phyloP scores from a whole-genome alignment of 2,888 invertebrate genomes.

The Stenodera caucasica region DNA sequence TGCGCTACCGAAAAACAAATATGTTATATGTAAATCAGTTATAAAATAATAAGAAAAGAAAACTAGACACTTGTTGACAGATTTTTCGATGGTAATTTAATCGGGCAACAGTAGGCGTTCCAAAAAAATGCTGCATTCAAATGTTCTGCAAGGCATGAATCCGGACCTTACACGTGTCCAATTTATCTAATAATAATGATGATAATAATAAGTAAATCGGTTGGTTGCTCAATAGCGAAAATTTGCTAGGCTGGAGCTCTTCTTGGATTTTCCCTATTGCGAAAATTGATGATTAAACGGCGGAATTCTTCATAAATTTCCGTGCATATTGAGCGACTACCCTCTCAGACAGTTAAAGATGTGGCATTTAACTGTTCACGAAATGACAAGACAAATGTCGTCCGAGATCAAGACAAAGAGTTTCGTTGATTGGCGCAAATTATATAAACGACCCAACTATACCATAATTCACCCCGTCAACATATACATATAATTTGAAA shows the following conservation, averaged over 20 bases:
- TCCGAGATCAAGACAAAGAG: slow-evolving; percentile 49
- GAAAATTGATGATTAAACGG: too few species aligned
- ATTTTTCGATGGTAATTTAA: slow-evolving; percentile 24
- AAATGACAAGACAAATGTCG: slow-evolving; percentile 51
- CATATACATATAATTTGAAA: slow-evolving; percentile 30
- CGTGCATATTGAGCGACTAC: background rate
- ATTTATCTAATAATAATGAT: too few species aligned
- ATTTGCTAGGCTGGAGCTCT: too few species aligned
- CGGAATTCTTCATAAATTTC: background rate
- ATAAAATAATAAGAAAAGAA: background rate
- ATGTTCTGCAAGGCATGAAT: slow-evolving; percentile 5
- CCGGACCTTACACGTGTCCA: slow-evolving; percentile 23
- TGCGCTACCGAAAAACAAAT: slow-evolving; percentile 22
- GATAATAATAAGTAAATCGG: too few species aligned
- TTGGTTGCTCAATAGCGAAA: too few species aligned
- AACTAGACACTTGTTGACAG: slow-evolving; percentile 27
- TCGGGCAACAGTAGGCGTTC: slow-evolving; percentile 25
- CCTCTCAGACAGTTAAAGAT: slow-evolving; percentile 51
- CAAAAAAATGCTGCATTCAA: slow-evolving; percentile 17
- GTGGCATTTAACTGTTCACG: slow-evolving; percentile 53
- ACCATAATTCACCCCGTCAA: slow-evolving; percentile 43
- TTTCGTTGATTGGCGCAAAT: slow-evolving; percentile 54
- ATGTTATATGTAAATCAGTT: slow-evolving; percentile 18
- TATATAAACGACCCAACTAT: slow-evolving; percentile 49
- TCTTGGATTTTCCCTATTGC: too few species aligned